Conservation (phyloP, 1,140 invertebrate genomes). For the Lordiphosa collinella region DNA sequence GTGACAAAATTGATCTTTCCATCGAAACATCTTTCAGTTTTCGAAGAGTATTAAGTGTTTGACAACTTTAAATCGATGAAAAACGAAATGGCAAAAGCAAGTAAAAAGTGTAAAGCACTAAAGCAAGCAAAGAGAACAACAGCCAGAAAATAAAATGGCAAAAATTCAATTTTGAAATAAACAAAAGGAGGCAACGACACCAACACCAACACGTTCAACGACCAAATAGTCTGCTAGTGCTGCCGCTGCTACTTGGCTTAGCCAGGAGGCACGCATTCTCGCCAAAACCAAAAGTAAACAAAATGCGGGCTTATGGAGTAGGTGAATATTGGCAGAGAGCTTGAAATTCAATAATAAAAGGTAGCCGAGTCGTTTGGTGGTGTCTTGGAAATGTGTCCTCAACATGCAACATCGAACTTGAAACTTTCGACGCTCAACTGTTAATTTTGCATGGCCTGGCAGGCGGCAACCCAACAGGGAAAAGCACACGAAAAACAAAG, state of each 20-base stretch:
- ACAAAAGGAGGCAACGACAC: slow-evolving; percentile 28
- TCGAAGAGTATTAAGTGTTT: slow-evolving; percentile 1
- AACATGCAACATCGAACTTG: slow-evolving; percentile 56
- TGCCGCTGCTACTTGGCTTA: not conserved
- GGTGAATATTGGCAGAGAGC: slow-evolving; percentile 21
- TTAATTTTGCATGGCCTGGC: slow-evolving; percentile 48
- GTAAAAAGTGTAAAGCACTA: slow-evolving; percentile 3
- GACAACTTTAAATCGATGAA: slow-evolving; percentile 44
- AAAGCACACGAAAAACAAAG: not conserved
- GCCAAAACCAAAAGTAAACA: slow-evolving; percentile 28
- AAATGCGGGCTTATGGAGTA: slow-evolving; percentile 12
- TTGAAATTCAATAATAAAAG: slow-evolving; percentile 30
- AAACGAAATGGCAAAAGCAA: slow-evolving; percentile 38
- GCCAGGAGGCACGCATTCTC: slow-evolving; percentile 4
- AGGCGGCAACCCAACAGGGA: not conserved
- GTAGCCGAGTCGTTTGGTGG: slow-evolving; percentile 5
- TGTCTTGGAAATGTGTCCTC: slow-evolving; percentile 29
- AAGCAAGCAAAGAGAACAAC: slow-evolving; percentile 7
- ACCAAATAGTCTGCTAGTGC: not conserved
- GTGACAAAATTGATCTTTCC: no score
- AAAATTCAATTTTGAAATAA: slow-evolving; percentile 55
- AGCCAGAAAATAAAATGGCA: slow-evolving; percentile 35
- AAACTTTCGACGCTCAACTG: slow-evolving; percentile 31
- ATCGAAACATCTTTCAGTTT: no score
- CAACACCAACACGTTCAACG: not conserved